These are phyloP conservation scores for Gallinago jamesoni DNA, from an alignment of 2,113 vertebrate genomes.

Conservation along the genomic window DNA sequence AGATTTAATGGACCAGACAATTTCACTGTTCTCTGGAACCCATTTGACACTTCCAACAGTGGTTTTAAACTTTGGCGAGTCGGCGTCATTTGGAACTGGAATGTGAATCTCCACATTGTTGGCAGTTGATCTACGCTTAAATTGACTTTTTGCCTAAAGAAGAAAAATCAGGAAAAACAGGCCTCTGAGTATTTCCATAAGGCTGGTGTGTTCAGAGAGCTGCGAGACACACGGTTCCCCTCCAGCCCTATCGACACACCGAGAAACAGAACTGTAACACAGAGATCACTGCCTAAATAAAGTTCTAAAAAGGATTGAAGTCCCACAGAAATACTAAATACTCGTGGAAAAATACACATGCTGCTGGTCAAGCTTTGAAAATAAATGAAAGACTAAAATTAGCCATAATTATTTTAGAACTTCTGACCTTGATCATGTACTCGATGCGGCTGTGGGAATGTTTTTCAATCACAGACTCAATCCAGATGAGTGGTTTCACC, in stretches of 20 bases:
- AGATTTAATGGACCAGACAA: slow-evolving; percentile 99
- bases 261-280: background rate
- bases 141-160: slow-evolving; percentile 93
- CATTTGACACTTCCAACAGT: slow-evolving; percentile 98
- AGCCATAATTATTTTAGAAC: background rate
- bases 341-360: background rate
- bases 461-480: slow-evolving; percentile 97
- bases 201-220: background rate
- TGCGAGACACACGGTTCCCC: background rate
- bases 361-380: background rate
- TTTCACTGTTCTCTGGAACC: slow-evolving; percentile 98
- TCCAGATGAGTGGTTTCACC: slow-evolving; percentile 99
- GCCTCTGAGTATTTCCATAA: background rate
- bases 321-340: background rate
- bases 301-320: background rate
- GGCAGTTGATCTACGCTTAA: slow-evolving; percentile 94
- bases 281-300: fast-evolving
- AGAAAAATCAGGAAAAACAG: background rate
- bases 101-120: slow-evolving; percentile 99
- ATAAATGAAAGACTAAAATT: background rate
- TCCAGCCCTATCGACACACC: fast-evolving
- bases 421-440: slow-evolving; percentile 95
- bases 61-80: slow-evolving; percentile 98
- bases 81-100: slow-evolving; percentile 94
- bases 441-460: slow-evolving; percentile 98